A percentile compares a stretch with the other conserved stretches of the same genome.
phyloP scores from a whole-genome alignment of 1,140 invertebrate genomes.

The Drosophila bocqueti region DNA sequence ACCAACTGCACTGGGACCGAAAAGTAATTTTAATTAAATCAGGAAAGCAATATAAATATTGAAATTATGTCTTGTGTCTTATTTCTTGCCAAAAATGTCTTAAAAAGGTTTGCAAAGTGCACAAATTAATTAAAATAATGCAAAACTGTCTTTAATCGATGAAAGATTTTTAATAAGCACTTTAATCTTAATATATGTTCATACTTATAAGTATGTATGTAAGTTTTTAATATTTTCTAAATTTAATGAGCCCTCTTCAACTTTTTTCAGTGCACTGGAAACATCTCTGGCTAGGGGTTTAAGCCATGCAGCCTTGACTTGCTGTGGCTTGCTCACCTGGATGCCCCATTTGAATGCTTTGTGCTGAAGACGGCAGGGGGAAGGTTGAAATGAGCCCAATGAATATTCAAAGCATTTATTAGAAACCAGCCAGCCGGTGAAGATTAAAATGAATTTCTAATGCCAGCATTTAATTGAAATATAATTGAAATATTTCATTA shows the following conservation, averaged over 20 bases:
- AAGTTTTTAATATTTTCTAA: too few species aligned
- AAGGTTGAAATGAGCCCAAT: not conserved
- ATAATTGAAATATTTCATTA: constrained; percentile 4
- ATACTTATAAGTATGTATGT: too few species aligned
- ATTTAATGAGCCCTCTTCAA: too few species aligned
- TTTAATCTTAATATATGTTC: too few species aligned
- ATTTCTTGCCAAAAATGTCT: too few species aligned
- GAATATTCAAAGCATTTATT: constrained; percentile 23
- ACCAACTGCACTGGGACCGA: not conserved
- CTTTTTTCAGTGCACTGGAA: not conserved
- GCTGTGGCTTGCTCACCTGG: constrained; percentile 21
- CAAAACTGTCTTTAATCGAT: too few species aligned
- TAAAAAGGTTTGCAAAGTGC: too few species aligned
- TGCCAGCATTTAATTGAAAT: constrained; percentile 4
- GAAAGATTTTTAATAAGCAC: too few species aligned
- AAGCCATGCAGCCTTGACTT: constrained; percentile 11
- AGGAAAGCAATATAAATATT: not conserved
- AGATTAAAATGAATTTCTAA: constrained; percentile 5
- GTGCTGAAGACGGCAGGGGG: not conserved
- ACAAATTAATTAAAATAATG: too few species aligned
- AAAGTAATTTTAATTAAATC: too few species aligned
- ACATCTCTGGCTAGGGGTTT: not conserved
- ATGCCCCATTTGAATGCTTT: constrained; percentile 21
- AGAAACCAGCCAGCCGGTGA: not conserved
- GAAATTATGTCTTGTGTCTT: too few species aligned